Evolutionary conservation across 2,113 vertebrate genomes (phyloP), one percentile per base, ranked within the genome.

Genomic region (Argyrosomus japonicus): DNA sequence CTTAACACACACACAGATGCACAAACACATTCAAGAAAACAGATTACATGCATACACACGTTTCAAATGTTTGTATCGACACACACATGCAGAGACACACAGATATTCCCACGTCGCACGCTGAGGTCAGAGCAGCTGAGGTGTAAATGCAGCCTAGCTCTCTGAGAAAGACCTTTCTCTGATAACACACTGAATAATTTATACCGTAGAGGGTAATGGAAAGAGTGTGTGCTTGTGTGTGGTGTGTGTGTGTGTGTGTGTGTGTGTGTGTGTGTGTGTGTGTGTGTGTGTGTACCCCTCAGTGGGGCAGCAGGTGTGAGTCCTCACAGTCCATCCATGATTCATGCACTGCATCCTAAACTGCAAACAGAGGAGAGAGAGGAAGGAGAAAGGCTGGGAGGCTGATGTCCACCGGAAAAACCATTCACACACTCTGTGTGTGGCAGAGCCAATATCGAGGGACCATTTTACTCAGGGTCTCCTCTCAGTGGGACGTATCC

Each of bases 151-250:
- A 77, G 75, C 51, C 51, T 70, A 14, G 0, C 81, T 40, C 74
- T 77, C 65, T 56, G 0, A 68, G 51, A 17, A 70, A 75, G 63
- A 83, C 62, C 43, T 72, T 82, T 68, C 86, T 79, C 63, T 86
- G 63, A 88, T 82, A 77, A 61, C 51, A 74, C 68, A 1, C 32
- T 90, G 68, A 88, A 88, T 88, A 67, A 86, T 86, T 86, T 54
- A 88, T 74, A 15, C 50, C 12, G 36, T 61, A 51, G 48, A 25
- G 47, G 65, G n/a, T 5, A 4, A 5, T 14, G 32, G 61, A 25
- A 36, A 36, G 47, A 14, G 63, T 4, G 72, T n/a, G 54, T 27
- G 47, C 25, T 54, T 27, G 6, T 27, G n/a, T n/a, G n/a, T n/a
- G n/a, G 50, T 48, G n/a, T 57, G 68, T 56, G 19, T n/a, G n/a